Percentiles rank a stretch among this genome's conserved stretches.
Conservation (phyloP, 2,888 invertebrate species). For the Shargacucullia verbasci region DNA sequence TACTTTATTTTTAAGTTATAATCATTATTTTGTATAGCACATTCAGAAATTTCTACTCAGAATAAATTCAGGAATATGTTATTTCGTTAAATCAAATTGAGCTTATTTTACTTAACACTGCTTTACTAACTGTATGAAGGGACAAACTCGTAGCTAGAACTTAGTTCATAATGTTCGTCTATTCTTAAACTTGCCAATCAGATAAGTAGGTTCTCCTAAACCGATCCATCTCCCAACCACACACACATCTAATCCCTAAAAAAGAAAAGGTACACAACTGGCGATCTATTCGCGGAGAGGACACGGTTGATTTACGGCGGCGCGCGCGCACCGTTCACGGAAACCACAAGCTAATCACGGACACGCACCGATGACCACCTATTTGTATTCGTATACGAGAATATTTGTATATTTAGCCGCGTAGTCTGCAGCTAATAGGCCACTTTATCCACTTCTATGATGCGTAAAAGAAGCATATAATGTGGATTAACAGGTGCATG, state of each 20-base stretch:
- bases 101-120: no score
- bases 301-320: slow-evolving; percentile 69
- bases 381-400: slow-evolving; percentile 10
- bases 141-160: no score
- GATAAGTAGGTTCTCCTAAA: not conserved
- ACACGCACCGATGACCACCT: slow-evolving; percentile 27
- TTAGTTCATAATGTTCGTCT: no score
- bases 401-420: slow-evolving; percentile 23
- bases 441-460: no score
- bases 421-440: slow-evolving; percentile 3
- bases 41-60: no score
- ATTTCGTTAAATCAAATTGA: no score
- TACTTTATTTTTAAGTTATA: no score
- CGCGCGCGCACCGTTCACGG: slow-evolving; percentile 65
- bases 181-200: not conserved
- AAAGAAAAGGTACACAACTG: slow-evolving; percentile 54
- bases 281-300: slow-evolving; percentile 63
- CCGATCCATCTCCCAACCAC: slow-evolving; percentile 19
- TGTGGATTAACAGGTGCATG: no score
- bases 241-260: slow-evolving; percentile 19
- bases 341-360: slow-evolving; percentile 57
- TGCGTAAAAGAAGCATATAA: no score
- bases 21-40: no score
- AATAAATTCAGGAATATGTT: no score
- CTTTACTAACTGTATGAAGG: no score